phyloP scores from a whole-genome alignment of 2,888 invertebrate genomes.

The Achlya flavicornis region DNA sequence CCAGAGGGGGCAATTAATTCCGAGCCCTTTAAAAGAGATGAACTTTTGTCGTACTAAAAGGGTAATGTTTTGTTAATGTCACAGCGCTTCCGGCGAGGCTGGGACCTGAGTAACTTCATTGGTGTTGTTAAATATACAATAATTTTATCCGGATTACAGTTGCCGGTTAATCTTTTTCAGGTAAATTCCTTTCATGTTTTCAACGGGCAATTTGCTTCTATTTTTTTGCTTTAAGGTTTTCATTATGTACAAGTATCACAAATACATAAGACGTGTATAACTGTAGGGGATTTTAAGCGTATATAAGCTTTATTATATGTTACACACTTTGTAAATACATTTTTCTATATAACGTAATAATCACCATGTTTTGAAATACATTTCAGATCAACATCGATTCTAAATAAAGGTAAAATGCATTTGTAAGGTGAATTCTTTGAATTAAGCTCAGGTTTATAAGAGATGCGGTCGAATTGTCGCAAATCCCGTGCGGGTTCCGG shows the following conservation, averaged over 20 bases:
- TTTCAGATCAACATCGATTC: neutral
- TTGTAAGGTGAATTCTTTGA: neutral
- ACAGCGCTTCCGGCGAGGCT: slow-evolving; percentile 42
- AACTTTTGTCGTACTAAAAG: slow-evolving; percentile 47
- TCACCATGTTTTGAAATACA: neutral
- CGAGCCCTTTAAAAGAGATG: slow-evolving; percentile 49
- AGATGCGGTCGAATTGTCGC: neutral
- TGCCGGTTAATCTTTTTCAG: slow-evolving; percentile 19
- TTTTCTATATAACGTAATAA: too few relatives aligned
- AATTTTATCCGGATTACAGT: slow-evolving; percentile 35
- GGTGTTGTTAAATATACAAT: slow-evolving; percentile 38
- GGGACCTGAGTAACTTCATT: slow-evolving; percentile 39
- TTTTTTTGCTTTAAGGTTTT: neutral
- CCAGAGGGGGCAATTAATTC: slow-evolving; percentile 49
- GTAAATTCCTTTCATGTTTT: neutral
- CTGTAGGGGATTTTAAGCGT: neutral
- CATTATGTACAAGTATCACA: neutral
- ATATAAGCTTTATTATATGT: too few relatives aligned
- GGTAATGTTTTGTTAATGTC: slow-evolving; percentile 60
- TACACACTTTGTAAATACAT: too few relatives aligned
- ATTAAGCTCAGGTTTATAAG: neutral
- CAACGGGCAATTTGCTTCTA: neutral
- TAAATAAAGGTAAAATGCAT: neutral
- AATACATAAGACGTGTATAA: neutral
- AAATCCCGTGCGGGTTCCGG: neutral